phyloP scores from a whole-genome alignment of 2,797 vertebrate species.

The Orientallactaga sibirica region DNA sequence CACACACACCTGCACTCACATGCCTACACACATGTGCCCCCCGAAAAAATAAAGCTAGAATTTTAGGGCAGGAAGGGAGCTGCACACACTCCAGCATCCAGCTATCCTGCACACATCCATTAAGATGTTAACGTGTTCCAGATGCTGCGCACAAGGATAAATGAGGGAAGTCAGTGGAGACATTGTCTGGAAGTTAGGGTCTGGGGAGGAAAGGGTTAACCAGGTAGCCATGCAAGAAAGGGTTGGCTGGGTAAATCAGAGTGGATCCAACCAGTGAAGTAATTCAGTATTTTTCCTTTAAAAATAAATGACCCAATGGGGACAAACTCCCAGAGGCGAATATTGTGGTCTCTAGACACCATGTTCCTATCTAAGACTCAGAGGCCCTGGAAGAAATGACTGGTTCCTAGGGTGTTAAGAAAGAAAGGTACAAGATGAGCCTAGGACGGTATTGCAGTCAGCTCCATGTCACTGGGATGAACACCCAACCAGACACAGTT shows the following conservation, averaged over 20 bases:
- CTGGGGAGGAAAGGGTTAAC: neutral
- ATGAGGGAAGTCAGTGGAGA: neutral
- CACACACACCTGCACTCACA: too few relatives aligned
- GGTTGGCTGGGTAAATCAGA: neutral
- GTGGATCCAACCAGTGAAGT: neutral
- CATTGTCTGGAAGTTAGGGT: neutral
- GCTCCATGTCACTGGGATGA: too few relatives aligned
- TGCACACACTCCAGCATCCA: neutral
- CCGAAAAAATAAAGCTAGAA: neutral
- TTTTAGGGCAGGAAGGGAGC: neutral
- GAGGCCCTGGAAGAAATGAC: neutral
- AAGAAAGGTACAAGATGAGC: neutral
- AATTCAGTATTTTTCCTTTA: neutral
- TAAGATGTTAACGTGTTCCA: too few relatives aligned
- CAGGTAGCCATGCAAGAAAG: neutral
- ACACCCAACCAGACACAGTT: too few relatives aligned
- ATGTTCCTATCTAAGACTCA: neutral
- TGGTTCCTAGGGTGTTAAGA: neutral
- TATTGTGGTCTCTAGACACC: neutral
- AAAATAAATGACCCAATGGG: neutral
- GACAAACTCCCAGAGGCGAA: neutral
- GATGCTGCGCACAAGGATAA: neutral
- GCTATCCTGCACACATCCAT: neutral
- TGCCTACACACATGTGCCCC: too few relatives aligned
- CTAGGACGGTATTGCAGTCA: neutral